phyloP scores from a whole-genome alignment of 2,888 invertebrate genomes.

The Phytoseiulus persimilis region DNA sequence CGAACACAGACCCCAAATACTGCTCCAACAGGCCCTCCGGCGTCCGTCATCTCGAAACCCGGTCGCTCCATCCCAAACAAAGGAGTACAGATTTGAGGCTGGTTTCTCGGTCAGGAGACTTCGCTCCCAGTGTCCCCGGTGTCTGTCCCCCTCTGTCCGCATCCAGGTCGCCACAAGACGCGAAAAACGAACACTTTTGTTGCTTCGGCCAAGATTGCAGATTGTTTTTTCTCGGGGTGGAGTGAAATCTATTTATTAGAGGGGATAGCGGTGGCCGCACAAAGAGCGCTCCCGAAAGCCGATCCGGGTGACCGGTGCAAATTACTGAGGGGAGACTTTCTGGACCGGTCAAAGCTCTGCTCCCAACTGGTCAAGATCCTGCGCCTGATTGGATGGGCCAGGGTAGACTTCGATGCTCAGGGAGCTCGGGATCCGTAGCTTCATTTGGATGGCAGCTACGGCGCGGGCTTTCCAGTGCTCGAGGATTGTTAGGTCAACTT shows the following conservation, averaged over 20 bases:
- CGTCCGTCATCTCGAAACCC: neutral
- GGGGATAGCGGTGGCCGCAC: neutral
- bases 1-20: too few species aligned
- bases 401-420: neutral
- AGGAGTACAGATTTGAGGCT: neutral
- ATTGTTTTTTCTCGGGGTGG: neutral
- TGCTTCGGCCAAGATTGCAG: neutral
- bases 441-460: neutral
- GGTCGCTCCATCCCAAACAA: neutral
- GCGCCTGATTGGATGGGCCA: neutral
- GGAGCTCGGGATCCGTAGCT: neutral
- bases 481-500: neutral
- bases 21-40: too few species aligned
- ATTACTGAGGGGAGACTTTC: neutral
- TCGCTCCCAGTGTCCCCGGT: neutral
- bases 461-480: neutral
- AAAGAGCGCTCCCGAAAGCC: neutral
- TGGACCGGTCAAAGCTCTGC: neutral
- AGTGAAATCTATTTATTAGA: neutral
- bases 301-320: neutral
- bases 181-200: neutral
- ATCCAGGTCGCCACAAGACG: neutral
- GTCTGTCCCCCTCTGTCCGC: neutral
- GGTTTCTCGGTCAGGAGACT: neutral
- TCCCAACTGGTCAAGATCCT: neutral